phyloP scores from a whole-genome alignment of 2,797 vertebrate genomes.

The Eremophila alpestris region DNA sequence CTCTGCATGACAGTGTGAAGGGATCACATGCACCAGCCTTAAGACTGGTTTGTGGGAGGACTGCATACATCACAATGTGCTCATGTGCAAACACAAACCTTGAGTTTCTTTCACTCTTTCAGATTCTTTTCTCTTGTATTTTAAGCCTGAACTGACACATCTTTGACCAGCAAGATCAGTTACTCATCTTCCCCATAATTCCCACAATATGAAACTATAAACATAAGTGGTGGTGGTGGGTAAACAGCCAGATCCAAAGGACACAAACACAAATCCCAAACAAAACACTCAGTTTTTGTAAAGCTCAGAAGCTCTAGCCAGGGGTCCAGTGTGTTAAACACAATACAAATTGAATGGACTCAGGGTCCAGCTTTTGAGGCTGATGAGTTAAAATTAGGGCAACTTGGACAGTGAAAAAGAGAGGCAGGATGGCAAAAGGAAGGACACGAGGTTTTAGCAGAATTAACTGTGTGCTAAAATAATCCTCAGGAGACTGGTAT shows the following conservation, averaged over 20 bases:
- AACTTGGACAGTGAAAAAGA: background rate
- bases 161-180: background rate
- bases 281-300: background rate
- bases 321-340: background rate
- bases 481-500: background rate
- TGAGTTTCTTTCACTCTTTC: background rate
- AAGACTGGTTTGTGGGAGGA: background rate
- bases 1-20: background rate
- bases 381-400: background rate
- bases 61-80: background rate
- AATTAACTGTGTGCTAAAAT: background rate
- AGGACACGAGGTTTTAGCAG: background rate
- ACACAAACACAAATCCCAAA: background rate
- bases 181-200: background rate
- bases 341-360: fast-evolving
- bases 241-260: background rate
- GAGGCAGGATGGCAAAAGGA: background rate
- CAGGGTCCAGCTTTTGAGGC: background rate
- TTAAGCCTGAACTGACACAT: background rate
- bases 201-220: background rate
- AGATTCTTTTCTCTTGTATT: background rate
- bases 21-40: background rate
- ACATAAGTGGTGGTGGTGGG: background rate
- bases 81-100: background rate
- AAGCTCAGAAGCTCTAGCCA: background rate